phyloP scores from a whole-genome alignment of 2,113 vertebrate species.

The Alligator mississippiensis region DNA sequence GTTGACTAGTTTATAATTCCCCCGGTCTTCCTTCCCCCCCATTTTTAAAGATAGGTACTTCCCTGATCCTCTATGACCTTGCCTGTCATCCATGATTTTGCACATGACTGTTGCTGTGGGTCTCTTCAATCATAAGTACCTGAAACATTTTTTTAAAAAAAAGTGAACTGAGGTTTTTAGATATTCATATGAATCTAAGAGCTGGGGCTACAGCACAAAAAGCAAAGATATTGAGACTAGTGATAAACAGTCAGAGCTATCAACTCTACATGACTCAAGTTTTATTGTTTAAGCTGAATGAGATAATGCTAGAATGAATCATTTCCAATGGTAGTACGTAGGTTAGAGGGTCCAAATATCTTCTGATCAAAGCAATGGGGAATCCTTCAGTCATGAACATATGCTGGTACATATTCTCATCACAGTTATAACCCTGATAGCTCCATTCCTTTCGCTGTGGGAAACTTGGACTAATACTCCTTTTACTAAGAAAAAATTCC shows the following conservation, averaged over 20 bases:
- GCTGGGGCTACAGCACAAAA: not conserved
- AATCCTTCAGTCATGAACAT: not conserved
- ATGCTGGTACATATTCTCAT: not conserved
- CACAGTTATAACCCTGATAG: not conserved
- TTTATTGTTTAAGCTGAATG: not conserved
- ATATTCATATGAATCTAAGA: not conserved
- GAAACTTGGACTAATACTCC: not conserved
- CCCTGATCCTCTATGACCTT: too few species aligned
- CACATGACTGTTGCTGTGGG: too few species aligned
- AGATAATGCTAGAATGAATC: not conserved
- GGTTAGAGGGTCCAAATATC: not conserved
- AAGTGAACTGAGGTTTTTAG: accelerated
- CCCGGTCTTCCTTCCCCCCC: too few species aligned
- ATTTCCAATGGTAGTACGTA: not conserved
- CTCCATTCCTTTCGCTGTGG: not conserved
- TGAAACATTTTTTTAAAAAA: accelerated
- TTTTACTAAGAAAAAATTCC: not conserved
- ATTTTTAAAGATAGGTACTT: too few species aligned
- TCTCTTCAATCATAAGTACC: too few species aligned
- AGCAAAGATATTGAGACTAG: not conserved
- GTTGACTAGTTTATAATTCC: too few species aligned
- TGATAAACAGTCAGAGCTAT: not conserved
- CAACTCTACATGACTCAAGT: not conserved
- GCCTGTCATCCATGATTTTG: too few species aligned
- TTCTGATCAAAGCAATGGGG: not conserved